Conservation (phyloP, 2,797 vertebrate genomes). For the Prionace glauca region DNA sequence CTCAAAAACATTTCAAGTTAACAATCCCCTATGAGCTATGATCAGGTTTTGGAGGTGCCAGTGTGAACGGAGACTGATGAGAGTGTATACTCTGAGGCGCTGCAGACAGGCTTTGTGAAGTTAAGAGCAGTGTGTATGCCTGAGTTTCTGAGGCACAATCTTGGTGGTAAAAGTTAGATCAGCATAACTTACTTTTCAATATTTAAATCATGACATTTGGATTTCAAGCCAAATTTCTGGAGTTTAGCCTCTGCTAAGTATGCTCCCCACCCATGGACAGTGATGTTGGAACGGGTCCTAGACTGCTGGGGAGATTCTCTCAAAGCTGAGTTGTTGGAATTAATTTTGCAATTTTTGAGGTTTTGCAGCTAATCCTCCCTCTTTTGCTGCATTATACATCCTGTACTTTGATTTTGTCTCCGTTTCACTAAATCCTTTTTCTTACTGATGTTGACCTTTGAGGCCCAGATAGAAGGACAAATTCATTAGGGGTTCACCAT, state of each 20-base stretch:
- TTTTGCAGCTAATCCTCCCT: background rate
- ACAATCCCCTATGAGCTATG: no score
- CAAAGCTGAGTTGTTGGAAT: background rate
- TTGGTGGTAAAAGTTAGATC: background rate
- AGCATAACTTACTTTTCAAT: background rate
- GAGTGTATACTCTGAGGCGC: no score
- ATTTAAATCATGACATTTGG: background rate
- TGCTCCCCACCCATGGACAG: background rate
- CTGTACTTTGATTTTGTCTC: background rate
- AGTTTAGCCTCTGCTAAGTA: background rate
- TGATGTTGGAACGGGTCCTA: background rate
- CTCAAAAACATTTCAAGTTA: no score
- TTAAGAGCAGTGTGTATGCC: no score
- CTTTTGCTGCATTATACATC: background rate
- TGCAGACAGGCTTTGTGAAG: no score
- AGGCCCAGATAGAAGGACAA: background rate
- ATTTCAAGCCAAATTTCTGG: slow-evolving; percentile 7
- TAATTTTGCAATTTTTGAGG: background rate
- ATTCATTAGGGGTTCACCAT: background rate
- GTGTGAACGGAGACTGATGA: no score
- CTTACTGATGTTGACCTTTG: background rate
- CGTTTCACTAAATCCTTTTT: background rate
- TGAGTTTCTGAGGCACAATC: no score
- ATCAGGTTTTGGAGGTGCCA: no score
- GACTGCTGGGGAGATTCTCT: background rate